Base-by-base conservation (phyloP, 2,113 vertebrate species). In the Brachionichthys hirsutus region DNA sequence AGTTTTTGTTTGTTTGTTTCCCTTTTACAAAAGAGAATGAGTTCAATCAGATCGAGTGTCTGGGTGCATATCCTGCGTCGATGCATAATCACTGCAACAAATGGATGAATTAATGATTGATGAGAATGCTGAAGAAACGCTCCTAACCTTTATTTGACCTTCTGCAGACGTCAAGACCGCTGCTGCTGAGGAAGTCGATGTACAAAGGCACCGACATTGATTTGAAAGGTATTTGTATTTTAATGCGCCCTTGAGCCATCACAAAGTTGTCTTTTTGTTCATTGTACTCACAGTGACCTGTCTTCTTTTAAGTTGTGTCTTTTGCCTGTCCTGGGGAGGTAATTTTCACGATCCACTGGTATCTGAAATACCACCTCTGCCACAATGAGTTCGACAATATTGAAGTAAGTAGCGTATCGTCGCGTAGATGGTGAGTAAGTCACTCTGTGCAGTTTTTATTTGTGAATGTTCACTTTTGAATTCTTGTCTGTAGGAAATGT, bases 181-280 rank as follows among this genome's bases (percentile, higher is more conserved):
- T 95, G 65, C 59, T 92, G 58, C 85, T 95, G 72, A 90, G 61
- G 50, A 95, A 95, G 81, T 92, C 91, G 42, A 91, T 95, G 92
- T 95, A 92, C 80, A 92, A 87, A 74, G 84, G 85, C 62, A 95
- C 94, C 24, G 89, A 94, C 20, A 89, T 95, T 77, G 75, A 86
- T 53, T 45, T 95, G 64, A 91, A 91, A 89, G 88, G 94, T 95
- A 87, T 88, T 88, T 65, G 9, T 9, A 15, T 0, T 0, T 48
- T 24, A 50, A 44, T 34, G 0, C 24, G 18, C 19, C 19, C 15
- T 46, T 1, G 8, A 30, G 15, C 16, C 6, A 4, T 54, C 5
- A 16, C 15, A 9, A 9, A 11, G 55, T 8, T 1, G 4, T 1
- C 1, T 12, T 38, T 46, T 20, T 34, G 14, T 42, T n/a, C 6